Base-by-base conservation (phyloP, 1,140 invertebrate species). In the Apis florea region DNA sequence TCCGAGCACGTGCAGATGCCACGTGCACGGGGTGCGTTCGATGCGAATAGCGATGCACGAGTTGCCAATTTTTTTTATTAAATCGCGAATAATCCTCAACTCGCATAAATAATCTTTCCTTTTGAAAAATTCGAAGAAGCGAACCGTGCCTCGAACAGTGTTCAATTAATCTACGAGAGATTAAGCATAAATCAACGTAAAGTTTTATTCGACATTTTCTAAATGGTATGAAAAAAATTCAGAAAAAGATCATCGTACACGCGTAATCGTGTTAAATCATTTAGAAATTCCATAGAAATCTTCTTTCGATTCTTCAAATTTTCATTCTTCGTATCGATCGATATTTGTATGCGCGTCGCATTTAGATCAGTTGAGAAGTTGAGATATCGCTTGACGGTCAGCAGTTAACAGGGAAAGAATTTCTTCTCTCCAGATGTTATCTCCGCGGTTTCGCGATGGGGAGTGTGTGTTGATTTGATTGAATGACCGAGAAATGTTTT, bases 1-100 rank as follows among this genome's bases (percentile, higher is more conserved):
- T 66, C 51, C 15, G 79, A 54, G 40, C 79, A 81, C 79, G 79
- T 81, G 79, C 79, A 66, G 0, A 3, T 71, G 67, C 5, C 77
- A 64, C 49, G 68, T 79, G 77, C 58, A 58, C 63, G 12, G 24
- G 5, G 12, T 31, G 40, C 51, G 13, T 56, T 75, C 63, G 53
- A n/a, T 3, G 24, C 26, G 31, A 26, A 53, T 40, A 56, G 15
- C 63, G 74, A 77, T 67, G 63, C 51, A 21, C 61, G 21, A 13
- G 12, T 66, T 10, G 24, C 26, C 26, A 31, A 76, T 68, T 77
- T 66, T 70, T 58, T 56, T 56, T 19, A 1, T 3, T 21, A 6
- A 53, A 19, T 31, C 51, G 31, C 53, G 68, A 77, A 77, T 77
- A 68, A 77, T 24, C 13, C 51, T 31, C 31, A 68, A 68, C 58